phyloP scores from a whole-genome alignment of 2,113 vertebrate genomes.

The Anhinga anhinga region DNA sequence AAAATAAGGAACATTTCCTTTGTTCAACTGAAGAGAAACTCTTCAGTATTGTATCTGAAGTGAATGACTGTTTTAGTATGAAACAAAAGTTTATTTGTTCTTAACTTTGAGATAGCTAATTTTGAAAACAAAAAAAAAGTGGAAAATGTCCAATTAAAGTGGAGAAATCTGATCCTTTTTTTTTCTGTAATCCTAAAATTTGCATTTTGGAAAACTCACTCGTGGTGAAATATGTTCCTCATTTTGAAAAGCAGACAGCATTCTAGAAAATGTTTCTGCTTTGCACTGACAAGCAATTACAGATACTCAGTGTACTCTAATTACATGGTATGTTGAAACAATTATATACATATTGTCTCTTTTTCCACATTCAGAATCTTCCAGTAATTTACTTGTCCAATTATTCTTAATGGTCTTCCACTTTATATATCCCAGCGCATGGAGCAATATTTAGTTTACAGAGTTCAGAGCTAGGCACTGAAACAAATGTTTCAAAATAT shows the following conservation, averaged over 20 bases:
- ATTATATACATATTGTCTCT: background rate
- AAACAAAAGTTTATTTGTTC: background rate
- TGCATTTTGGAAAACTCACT: background rate
- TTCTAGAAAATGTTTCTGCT: background rate
- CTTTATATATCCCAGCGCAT: background rate
- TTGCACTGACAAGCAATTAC: slow-evolving; percentile 2
- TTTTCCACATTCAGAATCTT: background rate
- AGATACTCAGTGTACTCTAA: background rate
- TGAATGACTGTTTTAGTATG: background rate
- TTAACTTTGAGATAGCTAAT: background rate
- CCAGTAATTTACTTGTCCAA: background rate
- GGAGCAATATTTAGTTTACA: background rate
- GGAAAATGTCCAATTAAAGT: background rate
- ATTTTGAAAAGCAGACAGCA: background rate
- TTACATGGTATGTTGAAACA: slow-evolving; percentile 3
- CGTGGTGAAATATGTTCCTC: background rate
- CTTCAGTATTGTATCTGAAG: background rate
- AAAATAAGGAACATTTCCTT: background rate
- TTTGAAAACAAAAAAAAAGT: background rate
- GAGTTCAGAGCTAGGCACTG: background rate
- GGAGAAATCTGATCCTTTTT: fast-evolving
- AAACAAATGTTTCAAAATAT: background rate
- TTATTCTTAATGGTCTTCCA: background rate
- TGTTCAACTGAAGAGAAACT: background rate
- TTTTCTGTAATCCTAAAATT: background rate